Conservation (phyloP, 2,797 vertebrate genomes). For the Rhynchonycteris naso region DNA sequence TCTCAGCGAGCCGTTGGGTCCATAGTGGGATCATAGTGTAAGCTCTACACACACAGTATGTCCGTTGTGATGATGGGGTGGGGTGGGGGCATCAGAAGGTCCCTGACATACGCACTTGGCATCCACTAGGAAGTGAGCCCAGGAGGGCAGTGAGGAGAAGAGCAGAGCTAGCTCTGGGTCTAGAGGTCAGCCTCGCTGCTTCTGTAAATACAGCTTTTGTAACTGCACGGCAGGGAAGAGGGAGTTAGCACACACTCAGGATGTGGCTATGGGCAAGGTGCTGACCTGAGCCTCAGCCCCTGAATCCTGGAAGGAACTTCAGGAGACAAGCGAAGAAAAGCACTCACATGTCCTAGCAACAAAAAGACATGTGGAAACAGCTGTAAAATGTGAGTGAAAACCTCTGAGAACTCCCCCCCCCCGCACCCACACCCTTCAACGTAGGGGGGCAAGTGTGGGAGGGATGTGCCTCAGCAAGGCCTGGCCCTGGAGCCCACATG, state of each 20-base stretch:
- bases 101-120: constrained; percentile 63
- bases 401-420: not conserved
- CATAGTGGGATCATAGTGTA: constrained; percentile 59
- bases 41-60: constrained; percentile 64
- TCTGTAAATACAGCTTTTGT: constrained; percentile 12
- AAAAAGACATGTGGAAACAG: not conserved
- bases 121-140: constrained; percentile 58
- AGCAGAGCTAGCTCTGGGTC: constrained; percentile 18
- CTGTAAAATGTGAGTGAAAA: not conserved
- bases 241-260: constrained; percentile 38
- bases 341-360: not conserved
- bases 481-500: not conserved
- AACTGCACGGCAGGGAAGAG: not conserved
- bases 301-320: not conserved
- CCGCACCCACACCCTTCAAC: not conserved
- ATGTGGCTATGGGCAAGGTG: not conserved
- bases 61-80: constrained; percentile 65
- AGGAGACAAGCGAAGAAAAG: not conserved
- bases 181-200: constrained; percentile 46
- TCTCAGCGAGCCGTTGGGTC: constrained; percentile 74
- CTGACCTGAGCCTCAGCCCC: not conserved
- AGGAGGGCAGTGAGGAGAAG: not conserved
- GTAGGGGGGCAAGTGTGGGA: not conserved
- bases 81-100: constrained; percentile 60
- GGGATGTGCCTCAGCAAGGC: not conserved